Base-by-base conservation (phyloP, 2,888 invertebrate species). In the Acronicta leporina region DNA sequence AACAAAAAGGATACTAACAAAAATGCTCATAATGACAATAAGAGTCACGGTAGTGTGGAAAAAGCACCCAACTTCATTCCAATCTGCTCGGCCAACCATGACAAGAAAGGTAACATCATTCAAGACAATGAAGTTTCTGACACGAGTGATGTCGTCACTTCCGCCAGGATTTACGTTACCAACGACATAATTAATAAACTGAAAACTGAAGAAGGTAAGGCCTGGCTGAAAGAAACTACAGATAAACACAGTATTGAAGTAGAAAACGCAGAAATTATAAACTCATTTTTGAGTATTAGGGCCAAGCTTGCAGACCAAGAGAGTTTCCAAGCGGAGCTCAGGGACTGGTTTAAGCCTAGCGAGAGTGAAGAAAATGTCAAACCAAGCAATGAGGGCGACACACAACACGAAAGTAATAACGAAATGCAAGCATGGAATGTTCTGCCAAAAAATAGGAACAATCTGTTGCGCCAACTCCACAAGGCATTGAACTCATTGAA, bases 291-390 rank as follows among this genome's bases (percentile, higher is more conserved):
- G 44, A 88, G 88, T 46, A 92, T 96, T 45, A 92, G 87, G 53
- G 96, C 96, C 0, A 88, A 91, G 25, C 84, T 92, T 5, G 85
- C 72, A 1, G 88, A 95, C 69, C 95, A 95, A 73, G 94, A 95
- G 49, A 85, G 88, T 56, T 95, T 96, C 72, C 95, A 95, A 69
- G 63, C 83, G 0, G 91, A 91, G 62, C 82, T 96, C 0, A 75
- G 95, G 45, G 88, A 91, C 14, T 95, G 92, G 90, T 81, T 80
- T 20, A 82, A 81, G 42, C 68, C 58, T 0, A 77, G 76, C 49
- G 45, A 69, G 8, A 72, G 56, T 15, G 66, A 50, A 7, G 73
- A 76, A 8, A 63, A 51, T 16, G 15, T 54, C 4, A 75, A 71
- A 38, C 63, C 79, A 0, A 79, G 77, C 3, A 75, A 61, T 48